phyloP scores from a whole-genome alignment of 2,888 invertebrate genomes.

The Cecidostiba fungosa region DNA sequence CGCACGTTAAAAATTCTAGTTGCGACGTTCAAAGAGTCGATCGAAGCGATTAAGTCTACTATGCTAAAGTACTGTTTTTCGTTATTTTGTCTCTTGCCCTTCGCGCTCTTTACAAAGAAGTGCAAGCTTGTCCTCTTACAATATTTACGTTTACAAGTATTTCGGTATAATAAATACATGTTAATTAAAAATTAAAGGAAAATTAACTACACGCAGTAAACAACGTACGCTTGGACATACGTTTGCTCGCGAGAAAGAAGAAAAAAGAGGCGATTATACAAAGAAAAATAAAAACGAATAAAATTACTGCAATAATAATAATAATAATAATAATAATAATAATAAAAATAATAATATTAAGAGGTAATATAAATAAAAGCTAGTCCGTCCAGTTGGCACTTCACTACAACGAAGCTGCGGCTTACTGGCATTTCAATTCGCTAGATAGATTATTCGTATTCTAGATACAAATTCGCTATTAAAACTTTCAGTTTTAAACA shows the following conservation, averaged over 20 bases:
- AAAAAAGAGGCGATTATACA: slow-evolving; percentile 5
- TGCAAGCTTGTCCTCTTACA: slow-evolving; percentile 35
- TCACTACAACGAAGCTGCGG: slow-evolving; percentile 33
- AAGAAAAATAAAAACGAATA: slow-evolving; percentile 39
- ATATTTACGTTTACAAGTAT: slow-evolving; percentile 52
- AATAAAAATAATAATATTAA: too few species aligned
- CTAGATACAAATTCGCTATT: slow-evolving; percentile 62
- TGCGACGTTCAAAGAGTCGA: slow-evolving; percentile 45
- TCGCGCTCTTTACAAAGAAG: not conserved
- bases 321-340: too few species aligned
- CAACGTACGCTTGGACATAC: slow-evolving; percentile 13
- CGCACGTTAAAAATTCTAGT: not conserved
- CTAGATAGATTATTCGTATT: slow-evolving; percentile 53
- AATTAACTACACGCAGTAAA: not conserved
- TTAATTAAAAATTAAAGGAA: slow-evolving; percentile 48
- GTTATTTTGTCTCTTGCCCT: slow-evolving; percentile 32
- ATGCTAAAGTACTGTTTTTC: slow-evolving; percentile 37
- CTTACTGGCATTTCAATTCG: slow-evolving; percentile 57
- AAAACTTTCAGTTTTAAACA: slow-evolving; percentile 60
- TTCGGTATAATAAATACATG: slow-evolving; percentile 42
- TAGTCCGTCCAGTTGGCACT: slow-evolving; percentile 46
- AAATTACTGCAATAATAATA: slow-evolving; percentile 45
- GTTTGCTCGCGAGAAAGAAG: slow-evolving; percentile 19
- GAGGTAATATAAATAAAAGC: slow-evolving; percentile 54
- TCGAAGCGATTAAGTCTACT: slow-evolving; percentile 51